Evolutionary conservation across 2,113 vertebrate species (phyloP).

Genomic region (Muscicapa adusta): DNA sequence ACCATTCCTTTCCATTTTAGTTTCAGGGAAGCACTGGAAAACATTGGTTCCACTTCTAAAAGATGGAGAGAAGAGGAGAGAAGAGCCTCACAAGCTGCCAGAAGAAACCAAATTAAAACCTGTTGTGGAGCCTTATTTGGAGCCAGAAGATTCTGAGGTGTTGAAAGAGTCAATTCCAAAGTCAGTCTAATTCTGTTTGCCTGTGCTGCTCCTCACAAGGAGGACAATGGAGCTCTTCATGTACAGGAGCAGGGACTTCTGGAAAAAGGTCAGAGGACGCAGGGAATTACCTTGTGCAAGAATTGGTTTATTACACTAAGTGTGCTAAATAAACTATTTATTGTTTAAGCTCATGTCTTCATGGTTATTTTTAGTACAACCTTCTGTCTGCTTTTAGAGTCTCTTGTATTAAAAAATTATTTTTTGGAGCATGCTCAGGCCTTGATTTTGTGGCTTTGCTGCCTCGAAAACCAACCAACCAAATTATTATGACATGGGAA

Average conservation of each 20-base stretch:
- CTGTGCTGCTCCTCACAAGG: not conserved
- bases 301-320: not conserved
- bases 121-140: slow-evolving; percentile 63
- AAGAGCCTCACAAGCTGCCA: slow-evolving; percentile 47
- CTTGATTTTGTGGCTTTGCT: not conserved
- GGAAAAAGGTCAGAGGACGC: not conserved
- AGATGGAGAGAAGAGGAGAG: slow-evolving; percentile 69
- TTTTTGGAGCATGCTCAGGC: not conserved
- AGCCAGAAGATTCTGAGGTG: slow-evolving; percentile 61
- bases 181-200: slow-evolving; percentile 32
- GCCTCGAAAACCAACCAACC: not conserved
- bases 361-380: not conserved
- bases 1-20: slow-evolving; percentile 14
- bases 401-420: not conserved
- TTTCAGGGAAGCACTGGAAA: slow-evolving; percentile 79
- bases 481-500: not conserved
- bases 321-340: slow-evolving; percentile 39
- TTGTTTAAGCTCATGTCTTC: slow-evolving; percentile 36
- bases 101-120: slow-evolving; percentile 70
- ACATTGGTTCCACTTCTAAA: slow-evolving; percentile 74
- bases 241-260: not conserved
- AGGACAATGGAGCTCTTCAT: not conserved
- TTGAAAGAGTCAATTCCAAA: slow-evolving; percentile 63
- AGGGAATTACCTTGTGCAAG: not conserved
- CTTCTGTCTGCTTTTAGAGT: not conserved